Evolutionary conservation across 2,888 invertebrate genomes (phyloP).

Genomic region (Harmothoe impar): DNA sequence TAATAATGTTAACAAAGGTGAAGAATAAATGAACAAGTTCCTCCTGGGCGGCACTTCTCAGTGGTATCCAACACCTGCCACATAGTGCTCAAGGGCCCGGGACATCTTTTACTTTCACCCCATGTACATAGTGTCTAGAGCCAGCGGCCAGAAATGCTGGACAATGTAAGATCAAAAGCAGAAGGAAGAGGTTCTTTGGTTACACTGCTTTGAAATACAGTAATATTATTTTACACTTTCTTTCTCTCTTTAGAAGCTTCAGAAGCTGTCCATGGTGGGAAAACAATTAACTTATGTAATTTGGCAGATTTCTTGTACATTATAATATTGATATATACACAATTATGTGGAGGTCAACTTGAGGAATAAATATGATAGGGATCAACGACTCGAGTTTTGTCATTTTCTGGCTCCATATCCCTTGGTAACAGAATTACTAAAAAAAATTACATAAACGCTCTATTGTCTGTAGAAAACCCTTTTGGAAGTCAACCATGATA

Average conservation of each 20-base stretch:
- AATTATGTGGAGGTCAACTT: slow-evolving; percentile 26
- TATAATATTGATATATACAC: background rate
- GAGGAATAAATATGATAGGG: background rate
- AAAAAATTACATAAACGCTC: background rate
- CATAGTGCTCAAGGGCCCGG: too few relatives aligned
- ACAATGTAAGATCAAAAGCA: background rate
- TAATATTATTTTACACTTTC: slow-evolving; percentile 1
- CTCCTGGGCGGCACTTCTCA: background rate
- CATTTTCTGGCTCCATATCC: background rate
- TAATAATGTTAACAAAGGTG: slow-evolving; percentile 16
- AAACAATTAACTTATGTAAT: slow-evolving; percentile 12
- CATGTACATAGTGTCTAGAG: slow-evolving; percentile 11
- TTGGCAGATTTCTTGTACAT: background rate
- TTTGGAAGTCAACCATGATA: slow-evolving; percentile 19
- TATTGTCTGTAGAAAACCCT: background rate
- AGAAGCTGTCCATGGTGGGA: slow-evolving; percentile 34
- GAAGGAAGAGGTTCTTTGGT: background rate
- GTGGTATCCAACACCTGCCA: background rate
- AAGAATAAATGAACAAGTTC: background rate
- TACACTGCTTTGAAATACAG: background rate
- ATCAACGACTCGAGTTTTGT: background rate
- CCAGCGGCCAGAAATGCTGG: background rate
- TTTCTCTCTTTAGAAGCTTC: background rate
- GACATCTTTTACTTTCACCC: slow-evolving; percentile 20
- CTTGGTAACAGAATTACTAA: background rate